phyloP scores from a whole-genome alignment of 1,140 invertebrate species.

The Cydia amplana region DNA sequence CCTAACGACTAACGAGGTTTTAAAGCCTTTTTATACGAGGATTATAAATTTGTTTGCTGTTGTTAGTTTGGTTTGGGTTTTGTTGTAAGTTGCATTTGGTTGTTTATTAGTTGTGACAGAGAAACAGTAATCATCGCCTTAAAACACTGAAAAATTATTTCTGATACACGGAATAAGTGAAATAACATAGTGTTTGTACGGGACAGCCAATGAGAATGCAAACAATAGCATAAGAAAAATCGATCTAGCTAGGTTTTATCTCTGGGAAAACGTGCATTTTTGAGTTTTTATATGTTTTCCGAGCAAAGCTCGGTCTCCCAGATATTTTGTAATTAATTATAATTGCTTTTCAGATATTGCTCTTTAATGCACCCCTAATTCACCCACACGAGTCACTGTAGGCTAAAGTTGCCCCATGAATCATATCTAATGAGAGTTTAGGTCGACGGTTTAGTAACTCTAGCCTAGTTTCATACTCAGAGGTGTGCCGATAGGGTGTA shows the following conservation, averaged over 20 bases:
- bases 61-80: background rate
- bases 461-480: background rate
- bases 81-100: background rate
- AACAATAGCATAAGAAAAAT: too few species aligned
- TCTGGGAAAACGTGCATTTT: too few species aligned
- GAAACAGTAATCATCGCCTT: too few species aligned
- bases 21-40: slow-evolving; percentile 18
- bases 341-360: background rate
- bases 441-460: background rate
- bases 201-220: too few species aligned
- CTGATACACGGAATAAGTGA: too few species aligned
- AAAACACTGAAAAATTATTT: too few species aligned
- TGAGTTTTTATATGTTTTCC: too few species aligned
- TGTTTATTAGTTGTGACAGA: background rate
- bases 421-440: slow-evolving; percentile 15
- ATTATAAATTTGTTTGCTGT: slow-evolving; percentile 1
- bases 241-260: too few species aligned
- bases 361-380: background rate
- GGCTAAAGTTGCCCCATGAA: background rate
- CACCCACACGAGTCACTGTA: background rate
- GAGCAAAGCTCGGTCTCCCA: too few species aligned
- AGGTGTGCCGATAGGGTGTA: background rate
- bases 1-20: slow-evolving; percentile 28
- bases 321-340: background rate
- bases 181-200: too few species aligned